Percentiles rank a stretch among this genome's conserved stretches.
phyloP scores from a whole-genome alignment of 2,113 vertebrate genomes.

The Fukomys damarensis region DNA sequence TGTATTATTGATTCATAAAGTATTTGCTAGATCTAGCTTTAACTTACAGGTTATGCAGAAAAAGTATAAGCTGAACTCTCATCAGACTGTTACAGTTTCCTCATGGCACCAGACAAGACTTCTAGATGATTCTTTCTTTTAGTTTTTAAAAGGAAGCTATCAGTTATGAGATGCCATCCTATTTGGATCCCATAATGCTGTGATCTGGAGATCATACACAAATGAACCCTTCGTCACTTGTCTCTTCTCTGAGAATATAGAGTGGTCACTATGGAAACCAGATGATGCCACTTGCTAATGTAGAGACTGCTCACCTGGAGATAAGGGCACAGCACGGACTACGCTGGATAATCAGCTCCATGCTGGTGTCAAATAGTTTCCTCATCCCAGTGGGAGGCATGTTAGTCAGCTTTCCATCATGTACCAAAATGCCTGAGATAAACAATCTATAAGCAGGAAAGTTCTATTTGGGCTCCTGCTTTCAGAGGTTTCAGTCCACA shows the following conservation, averaged over 20 bases:
- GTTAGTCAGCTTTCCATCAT: not conserved
- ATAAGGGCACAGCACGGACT: not conserved
- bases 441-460: no score
- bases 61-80: not conserved
- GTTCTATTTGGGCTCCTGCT: not conserved
- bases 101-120: not conserved
- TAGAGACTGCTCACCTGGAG: no score
- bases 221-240: not conserved
- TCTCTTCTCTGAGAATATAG: not conserved
- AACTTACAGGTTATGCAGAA: not conserved
- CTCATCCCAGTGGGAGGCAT: no score
- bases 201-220: not conserved
- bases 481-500: not conserved
- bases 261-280: not conserved
- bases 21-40: not conserved
- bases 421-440: not conserved
- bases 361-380: not conserved
- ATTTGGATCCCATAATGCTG: no score
- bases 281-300: not conserved
- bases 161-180: not conserved
- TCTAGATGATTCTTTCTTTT: not conserved
- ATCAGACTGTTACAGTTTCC: not conserved
- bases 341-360: fast-evolving
- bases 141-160: not conserved
- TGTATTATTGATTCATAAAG: not conserved